Evolutionary conservation across 2,797 vertebrate species (phyloP).

Genomic region (Diplodus puntazzo): DNA sequence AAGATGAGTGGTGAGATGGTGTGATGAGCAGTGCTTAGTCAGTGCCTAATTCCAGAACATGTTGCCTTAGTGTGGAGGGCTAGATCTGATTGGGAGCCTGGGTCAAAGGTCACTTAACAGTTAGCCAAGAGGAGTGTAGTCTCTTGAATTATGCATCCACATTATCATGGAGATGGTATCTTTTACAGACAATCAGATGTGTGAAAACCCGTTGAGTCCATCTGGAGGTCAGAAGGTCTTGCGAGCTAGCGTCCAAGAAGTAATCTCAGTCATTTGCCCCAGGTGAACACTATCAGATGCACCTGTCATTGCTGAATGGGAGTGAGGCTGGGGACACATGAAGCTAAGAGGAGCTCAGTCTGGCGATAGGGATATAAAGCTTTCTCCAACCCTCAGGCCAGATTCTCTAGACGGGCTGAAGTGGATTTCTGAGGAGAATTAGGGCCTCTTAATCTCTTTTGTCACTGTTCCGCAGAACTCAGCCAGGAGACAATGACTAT

Average conservation of each 20-base stretch:
- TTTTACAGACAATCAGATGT: slow-evolving; percentile 31
- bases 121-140: neutral
- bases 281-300: slow-evolving; percentile 60
- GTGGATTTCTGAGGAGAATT: slow-evolving; percentile 81
- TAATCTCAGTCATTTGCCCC: slow-evolving; percentile 50
- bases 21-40: neutral
- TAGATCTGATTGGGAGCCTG: neutral
- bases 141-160: slow-evolving; percentile 57
- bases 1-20: neutral
- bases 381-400: slow-evolving; percentile 68
- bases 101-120: slow-evolving; percentile 54
- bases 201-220: slow-evolving; percentile 22
- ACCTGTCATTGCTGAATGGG: slow-evolving; percentile 55
- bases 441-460: slow-evolving; percentile 78
- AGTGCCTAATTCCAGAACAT: slow-evolving; percentile 18
- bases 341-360: slow-evolving; percentile 56
- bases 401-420: slow-evolving; percentile 75
- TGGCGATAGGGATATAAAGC: slow-evolving; percentile 65
- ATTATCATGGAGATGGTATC: slow-evolving; percentile 40
- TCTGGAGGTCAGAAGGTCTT: slow-evolving; percentile 56
- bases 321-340: slow-evolving; percentile 46
- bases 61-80: neutral
- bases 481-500: slow-evolving; percentile 71
- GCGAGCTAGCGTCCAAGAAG: slow-evolving; percentile 32
- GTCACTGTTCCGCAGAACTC: slow-evolving; percentile 66